These are phyloP conservation scores for Polydrusus tereticollis DNA, from an alignment of 2,888 invertebrate genomes.

Conservation along the genomic window DNA sequence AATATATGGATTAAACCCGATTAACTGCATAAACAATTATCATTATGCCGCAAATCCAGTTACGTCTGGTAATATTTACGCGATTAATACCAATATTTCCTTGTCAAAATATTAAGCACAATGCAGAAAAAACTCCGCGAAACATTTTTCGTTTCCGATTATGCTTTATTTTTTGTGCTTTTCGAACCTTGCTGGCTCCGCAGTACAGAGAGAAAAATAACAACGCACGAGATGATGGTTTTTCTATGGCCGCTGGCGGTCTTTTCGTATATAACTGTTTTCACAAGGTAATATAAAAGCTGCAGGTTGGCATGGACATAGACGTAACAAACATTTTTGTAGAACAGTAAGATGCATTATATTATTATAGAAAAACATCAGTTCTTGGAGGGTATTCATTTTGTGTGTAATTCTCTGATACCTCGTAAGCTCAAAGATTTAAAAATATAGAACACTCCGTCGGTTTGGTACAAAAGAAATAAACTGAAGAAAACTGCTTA, in stretches of 20 bases:
- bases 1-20: too few species aligned
- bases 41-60: too few species aligned
- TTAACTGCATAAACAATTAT: too few species aligned
- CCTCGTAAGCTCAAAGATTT: too few species aligned
- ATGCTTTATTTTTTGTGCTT: slow-evolving; percentile 33
- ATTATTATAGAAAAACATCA: too few species aligned
- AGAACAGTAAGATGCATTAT: not conserved
- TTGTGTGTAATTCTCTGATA: too few species aligned
- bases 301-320: slow-evolving; percentile 12
- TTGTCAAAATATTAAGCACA: not conserved
- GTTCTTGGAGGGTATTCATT: too few species aligned
- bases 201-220: slow-evolving; percentile 43
- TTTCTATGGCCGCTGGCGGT: slow-evolving; percentile 40
- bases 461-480: too few species aligned
- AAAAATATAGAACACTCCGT: too few species aligned
- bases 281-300: slow-evolving; percentile 43
- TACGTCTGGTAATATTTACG: not conserved
- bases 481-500: too few species aligned
- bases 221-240: slow-evolving; percentile 47
- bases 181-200: slow-evolving; percentile 26
- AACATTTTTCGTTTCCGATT: slow-evolving; percentile 25
- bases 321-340: not conserved
- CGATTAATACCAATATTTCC: not conserved
- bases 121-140: slow-evolving; percentile 23
- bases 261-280: slow-evolving; percentile 47